A percentile compares a stretch with the other conserved stretches of the same genome.
These are phyloP conservation scores for Takifugu rubripes DNA, from an alignment of 2,797 vertebrate genomes.

Conservation along the genomic window DNA sequence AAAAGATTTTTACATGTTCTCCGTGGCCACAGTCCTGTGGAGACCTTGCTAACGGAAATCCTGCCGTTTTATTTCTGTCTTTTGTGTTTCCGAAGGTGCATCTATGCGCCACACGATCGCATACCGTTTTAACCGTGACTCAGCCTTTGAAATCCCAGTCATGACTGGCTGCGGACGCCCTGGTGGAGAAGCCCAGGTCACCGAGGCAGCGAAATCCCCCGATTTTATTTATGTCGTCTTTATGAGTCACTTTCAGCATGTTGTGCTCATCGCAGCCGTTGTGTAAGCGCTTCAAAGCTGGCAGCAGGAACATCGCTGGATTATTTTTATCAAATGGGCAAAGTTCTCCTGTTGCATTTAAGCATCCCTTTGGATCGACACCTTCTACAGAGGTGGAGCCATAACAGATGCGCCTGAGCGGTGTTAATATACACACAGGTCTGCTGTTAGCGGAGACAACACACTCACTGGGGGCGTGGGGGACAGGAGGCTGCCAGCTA, in stretches of 20 bases:
- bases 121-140: conserved; percentile 43
- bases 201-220: conserved; percentile 28
- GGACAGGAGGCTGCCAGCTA: background rate
- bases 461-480: background rate
- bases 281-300: conserved; percentile 38
- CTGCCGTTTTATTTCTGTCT: conserved; percentile 6
- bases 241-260: conserved; percentile 50
- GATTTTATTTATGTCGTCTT: conserved; percentile 44
- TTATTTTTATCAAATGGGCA: conserved; percentile 39
- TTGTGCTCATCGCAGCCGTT: conserved; percentile 35
- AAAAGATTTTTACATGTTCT: background rate
- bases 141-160: conserved; percentile 29
- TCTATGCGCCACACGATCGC: conserved; percentile 41
- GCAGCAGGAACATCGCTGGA: conserved; percentile 15
- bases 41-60: no score
- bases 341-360: conserved; percentile 17
- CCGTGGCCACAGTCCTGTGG: no score
- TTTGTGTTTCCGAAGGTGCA: conserved; percentile 13
- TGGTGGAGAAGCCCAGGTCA: conserved; percentile 28
- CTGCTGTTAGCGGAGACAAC: background rate
- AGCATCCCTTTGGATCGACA: conserved; percentile 13
- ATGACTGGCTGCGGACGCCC: conserved; percentile 29
- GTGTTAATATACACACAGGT: background rate
- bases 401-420: background rate
- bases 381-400: conserved; percentile 8